A percentile compares a stretch with the other conserved stretches of the same genome.
These are phyloP conservation scores for Apomyelois bistriatella DNA, from an alignment of 2,888 invertebrate species.

Conservation along the genomic window DNA sequence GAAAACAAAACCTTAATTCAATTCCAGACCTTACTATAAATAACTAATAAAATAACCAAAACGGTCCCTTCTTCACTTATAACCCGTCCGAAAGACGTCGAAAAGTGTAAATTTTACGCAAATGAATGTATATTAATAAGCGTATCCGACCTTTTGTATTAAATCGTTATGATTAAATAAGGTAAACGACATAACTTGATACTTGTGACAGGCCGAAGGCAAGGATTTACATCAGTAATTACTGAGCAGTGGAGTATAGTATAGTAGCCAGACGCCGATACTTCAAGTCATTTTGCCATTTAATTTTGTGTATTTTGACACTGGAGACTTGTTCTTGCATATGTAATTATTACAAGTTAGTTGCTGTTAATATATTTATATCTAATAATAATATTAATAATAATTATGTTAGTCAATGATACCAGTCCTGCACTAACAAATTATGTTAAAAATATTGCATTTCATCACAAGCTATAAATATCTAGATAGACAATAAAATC, in stretches of 20 bases:
- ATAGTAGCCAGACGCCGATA: constrained; percentile 34
- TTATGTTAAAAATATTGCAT: no score
- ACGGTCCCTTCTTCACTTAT: not conserved
- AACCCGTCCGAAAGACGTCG: not conserved
- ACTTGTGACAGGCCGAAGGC: constrained; percentile 27
- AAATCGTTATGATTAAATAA: constrained; percentile 14
- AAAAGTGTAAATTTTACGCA: constrained; percentile 10
- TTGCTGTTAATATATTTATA: no score
- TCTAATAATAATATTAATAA: no score
- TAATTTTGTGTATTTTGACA: not conserved
- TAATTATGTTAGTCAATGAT: no score
- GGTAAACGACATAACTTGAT: constrained; percentile 10
- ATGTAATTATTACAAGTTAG: no score
- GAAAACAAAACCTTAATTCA: no score
- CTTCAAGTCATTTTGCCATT: constrained; percentile 8
- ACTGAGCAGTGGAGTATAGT: constrained; percentile 41
- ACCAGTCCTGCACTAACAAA: no score
- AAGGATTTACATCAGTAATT: constrained; percentile 57
- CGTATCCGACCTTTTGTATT: constrained; percentile 9
- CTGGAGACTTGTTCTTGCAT: no score
- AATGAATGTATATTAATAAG: constrained; percentile 4
- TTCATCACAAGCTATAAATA: no score
- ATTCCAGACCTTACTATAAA: no score
- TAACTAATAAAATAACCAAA: not conserved
- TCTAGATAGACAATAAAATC: not conserved